Percentiles rank a stretch among this genome's conserved stretches.
These are phyloP conservation scores for Muntiacus reevesi DNA, from an alignment of 2,113 vertebrate species.

Conservation along the genomic window DNA sequence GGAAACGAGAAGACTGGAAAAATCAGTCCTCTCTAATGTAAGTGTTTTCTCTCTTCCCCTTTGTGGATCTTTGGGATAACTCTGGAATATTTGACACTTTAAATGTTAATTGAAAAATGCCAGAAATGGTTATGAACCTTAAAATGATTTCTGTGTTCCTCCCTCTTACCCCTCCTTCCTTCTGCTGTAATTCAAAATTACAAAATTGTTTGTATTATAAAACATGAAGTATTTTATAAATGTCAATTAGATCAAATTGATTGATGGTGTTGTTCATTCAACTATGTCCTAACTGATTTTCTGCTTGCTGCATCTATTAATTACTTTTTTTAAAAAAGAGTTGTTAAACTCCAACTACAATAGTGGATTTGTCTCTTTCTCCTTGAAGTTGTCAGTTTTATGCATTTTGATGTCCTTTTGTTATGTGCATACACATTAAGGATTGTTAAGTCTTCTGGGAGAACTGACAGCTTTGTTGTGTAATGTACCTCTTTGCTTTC, in stretches of 20 bases:
- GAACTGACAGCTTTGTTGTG: not conserved
- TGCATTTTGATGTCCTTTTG: not conserved
- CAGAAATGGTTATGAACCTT: not conserved
- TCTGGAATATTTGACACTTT: not conserved
- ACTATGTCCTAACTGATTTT: not conserved
- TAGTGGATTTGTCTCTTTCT: not conserved
- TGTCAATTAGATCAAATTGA: not conserved
- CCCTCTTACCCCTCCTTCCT: not conserved
- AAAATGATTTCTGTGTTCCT: not conserved
- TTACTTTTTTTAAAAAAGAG: not conserved
- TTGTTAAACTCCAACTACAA: not conserved
- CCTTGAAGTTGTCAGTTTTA: not conserved
- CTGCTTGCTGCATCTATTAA: not conserved
- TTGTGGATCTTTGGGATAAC: not conserved
- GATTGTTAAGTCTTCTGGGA: not conserved
- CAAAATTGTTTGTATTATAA: not conserved
- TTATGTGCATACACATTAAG: not conserved
- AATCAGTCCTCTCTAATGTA: not conserved
- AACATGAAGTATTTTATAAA: not conserved
- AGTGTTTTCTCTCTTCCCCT: not conserved
- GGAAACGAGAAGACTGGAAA: not conserved
- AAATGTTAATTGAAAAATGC: not conserved
- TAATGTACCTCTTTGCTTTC: not conserved
- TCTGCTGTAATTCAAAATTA: not conserved
- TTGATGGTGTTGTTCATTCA: not conserved